Evolutionary conservation across 2,113 vertebrate species (phyloP), one percentile per base, ranked within the genome.

Genomic region (Neofelis nebulosa): DNA sequence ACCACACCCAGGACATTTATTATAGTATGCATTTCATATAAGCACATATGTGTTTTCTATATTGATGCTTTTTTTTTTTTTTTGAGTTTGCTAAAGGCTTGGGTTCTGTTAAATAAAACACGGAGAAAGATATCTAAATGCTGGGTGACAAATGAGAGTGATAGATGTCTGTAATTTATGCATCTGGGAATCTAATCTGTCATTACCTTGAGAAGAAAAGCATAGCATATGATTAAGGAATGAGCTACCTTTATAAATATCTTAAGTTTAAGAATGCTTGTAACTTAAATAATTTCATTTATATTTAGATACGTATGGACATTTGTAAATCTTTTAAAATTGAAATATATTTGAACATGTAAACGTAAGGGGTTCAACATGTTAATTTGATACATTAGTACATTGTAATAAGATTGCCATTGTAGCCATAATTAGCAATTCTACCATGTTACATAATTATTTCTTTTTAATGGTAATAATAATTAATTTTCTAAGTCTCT

Each of bases 181-280:
- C 92, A 98, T 92, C 66, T 98, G 74, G n/a, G 65, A 98, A 97
- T 98, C 97, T n/a, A 98, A 98, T 98, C 29, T 98, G 79, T 97
- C 93, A 96, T 45, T 80, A 94, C 36, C 84, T 95, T 31, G 36
- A 38, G 61, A 90, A 90, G 84, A 80, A 89, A 97, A 91, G 4
- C 33, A 74, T 48, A 81, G 25, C 87, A 41, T 73, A 45, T 90
- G 18, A 81, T 89, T 89, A 97, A 97, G 29, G 36, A 63, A 11
- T 82, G 66, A 18, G 7, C 57, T 68, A 93, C 69, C 15, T 89
- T 95, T 86, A 80, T 61, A 92, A 87, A 71, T 84, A 21, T 79
- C 31, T 93, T 57, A 5, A 71, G 90, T 94, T 94, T 91, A 87
- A 79, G 14, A 95, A 69, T 95, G 38, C 36, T 90, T 38, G 13